Percentiles rank a stretch among this genome's conserved stretches.
Evolutionary conservation across 2,797 vertebrate species (phyloP).

Genomic region (Lacerta agilis): DNA sequence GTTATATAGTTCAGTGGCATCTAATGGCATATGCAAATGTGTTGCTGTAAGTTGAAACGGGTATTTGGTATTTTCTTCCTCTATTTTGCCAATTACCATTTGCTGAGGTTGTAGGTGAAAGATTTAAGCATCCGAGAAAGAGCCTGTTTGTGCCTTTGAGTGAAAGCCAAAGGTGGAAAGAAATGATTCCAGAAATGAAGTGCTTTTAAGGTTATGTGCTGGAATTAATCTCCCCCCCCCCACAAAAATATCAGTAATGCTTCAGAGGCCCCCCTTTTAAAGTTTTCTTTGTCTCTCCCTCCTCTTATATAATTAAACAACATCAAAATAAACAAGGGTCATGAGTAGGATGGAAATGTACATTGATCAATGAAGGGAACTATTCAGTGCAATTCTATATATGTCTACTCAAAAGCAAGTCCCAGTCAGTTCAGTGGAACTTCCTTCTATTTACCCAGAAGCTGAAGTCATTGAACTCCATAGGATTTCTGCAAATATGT

Average conservation of each 20-base stretch:
- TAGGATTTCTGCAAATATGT: not conserved
- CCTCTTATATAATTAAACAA: not conserved
- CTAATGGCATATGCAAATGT: conserved; percentile 38
- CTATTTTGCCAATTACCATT: conserved; percentile 70
- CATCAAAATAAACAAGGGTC: not conserved
- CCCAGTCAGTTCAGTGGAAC: not conserved
- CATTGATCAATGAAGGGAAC: not conserved
- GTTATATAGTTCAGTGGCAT: conserved; percentile 34
- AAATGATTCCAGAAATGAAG: conserved; percentile 65
- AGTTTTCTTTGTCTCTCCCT: not conserved
- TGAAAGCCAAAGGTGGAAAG: conserved; percentile 66
- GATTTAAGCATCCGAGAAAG: conserved; percentile 64
- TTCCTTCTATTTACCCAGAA: not conserved
- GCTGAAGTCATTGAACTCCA: not conserved
- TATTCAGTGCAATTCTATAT: not conserved
- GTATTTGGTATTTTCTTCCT: conserved; percentile 53
- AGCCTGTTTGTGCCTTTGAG: conserved; percentile 71
- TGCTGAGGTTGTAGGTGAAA: conserved; percentile 73
- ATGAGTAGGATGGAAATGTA: not conserved
- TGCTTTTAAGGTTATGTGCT: not conserved
- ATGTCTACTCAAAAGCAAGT: too few relatives aligned
- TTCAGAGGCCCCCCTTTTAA: not conserved
- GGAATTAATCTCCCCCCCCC: too few relatives aligned
- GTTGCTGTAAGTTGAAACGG: conserved; percentile 68
- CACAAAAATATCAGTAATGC: too few relatives aligned